A percentile compares a stretch with the other conserved stretches of the same genome.
Conservation (phyloP, 2,797 vertebrate genomes). For the Darevskia mixta region DNA sequence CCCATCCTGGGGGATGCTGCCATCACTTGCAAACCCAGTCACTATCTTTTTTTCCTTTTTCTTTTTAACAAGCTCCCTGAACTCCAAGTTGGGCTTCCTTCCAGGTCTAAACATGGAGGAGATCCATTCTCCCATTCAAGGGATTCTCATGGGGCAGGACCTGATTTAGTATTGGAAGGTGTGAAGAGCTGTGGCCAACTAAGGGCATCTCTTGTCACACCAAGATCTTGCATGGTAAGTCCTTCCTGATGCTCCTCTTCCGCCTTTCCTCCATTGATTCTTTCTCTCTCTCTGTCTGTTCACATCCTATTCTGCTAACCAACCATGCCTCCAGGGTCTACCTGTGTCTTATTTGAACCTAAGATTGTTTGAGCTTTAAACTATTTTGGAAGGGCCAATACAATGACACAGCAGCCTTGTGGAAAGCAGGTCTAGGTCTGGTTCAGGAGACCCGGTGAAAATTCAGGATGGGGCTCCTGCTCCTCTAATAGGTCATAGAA, state of each 20-base stretch:
- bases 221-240: background rate
- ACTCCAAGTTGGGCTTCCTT: background rate
- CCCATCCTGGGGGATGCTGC: background rate
- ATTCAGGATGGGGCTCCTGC: no score
- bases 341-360: background rate
- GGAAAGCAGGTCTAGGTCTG: no score
- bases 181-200: background rate
- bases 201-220: background rate
- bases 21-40: background rate
- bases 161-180: background rate
- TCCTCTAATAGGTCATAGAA: no score
- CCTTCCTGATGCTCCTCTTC: no score
- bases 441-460: no score
- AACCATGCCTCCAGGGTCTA: background rate
- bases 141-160: background rate
- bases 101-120: background rate
- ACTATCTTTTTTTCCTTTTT: background rate
- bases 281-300: background rate
- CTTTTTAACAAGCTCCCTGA: background rate
- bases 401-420: no score
- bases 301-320: background rate
- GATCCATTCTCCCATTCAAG: background rate
- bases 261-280: no score
- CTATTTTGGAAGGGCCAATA: no score
- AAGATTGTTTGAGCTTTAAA: background rate